Percentiles rank a stretch among this genome's conserved stretches.
phyloP scores from a whole-genome alignment of 2,113 vertebrate genomes.

The Grantiella picta region DNA sequence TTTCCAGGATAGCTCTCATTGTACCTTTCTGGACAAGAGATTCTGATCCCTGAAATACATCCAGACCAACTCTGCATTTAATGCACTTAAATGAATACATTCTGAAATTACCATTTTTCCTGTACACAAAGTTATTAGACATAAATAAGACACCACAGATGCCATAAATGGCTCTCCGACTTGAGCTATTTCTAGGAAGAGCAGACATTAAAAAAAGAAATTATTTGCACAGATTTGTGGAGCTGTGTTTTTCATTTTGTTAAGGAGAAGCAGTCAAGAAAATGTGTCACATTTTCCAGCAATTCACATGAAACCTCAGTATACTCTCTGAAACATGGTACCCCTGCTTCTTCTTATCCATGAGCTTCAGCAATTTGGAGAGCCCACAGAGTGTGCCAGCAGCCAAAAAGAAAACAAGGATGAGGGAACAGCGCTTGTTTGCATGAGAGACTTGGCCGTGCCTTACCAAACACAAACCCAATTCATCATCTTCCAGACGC shows the following conservation, averaged over 20 bases:
- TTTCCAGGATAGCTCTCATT: background rate
- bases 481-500: background rate
- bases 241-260: background rate
- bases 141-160: background rate
- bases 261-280: background rate
- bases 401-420: background rate
- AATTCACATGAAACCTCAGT: background rate
- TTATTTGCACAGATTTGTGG: background rate
- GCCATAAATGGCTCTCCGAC: background rate
- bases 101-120: background rate
- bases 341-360: background rate
- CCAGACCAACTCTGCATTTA: background rate
- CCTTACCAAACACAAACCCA: background rate
- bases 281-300: background rate
- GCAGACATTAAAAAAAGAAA: background rate
- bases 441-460: background rate
- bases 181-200: background rate
- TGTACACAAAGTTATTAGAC: background rate
- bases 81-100: background rate
- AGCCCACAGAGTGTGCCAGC: background rate
- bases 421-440: background rate
- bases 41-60: background rate
- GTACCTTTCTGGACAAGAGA: background rate
- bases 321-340: background rate
- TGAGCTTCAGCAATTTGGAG: background rate